phyloP scores from a whole-genome alignment of 1,140 invertebrate species.

The Vollenhovia emeryi region DNA sequence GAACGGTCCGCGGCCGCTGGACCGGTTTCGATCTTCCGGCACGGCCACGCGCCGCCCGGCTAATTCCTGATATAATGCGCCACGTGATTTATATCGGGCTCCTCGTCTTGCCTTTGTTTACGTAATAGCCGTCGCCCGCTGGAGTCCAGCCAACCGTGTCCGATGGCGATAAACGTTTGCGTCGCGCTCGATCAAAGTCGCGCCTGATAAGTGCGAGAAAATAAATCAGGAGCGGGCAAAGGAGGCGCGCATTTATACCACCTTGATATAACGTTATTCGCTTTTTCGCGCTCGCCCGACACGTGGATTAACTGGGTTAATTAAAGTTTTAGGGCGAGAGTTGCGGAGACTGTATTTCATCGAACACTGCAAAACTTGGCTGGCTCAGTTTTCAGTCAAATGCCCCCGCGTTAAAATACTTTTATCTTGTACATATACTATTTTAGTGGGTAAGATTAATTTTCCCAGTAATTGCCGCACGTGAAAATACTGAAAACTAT shows the following conservation, averaged over 20 bases:
- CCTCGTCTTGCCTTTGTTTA: constrained; percentile 66
- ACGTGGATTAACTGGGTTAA: neutral
- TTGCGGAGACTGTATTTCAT: neutral
- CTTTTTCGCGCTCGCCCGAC: neutral
- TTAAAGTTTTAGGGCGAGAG: neutral
- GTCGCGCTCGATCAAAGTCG: constrained; percentile 67
- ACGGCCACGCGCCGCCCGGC: constrained; percentile 61
- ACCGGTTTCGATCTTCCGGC: constrained; percentile 35
- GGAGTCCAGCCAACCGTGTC: constrained; percentile 68
- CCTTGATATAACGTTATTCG: constrained; percentile 10
- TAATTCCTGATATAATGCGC: constrained; percentile 71
- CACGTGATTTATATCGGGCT: constrained; percentile 66
- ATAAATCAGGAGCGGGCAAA: constrained; percentile 61
- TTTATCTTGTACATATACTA: neutral
- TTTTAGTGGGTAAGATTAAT: neutral
- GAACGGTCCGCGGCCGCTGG: constrained; percentile 71
- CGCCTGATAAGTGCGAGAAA: constrained; percentile 61
- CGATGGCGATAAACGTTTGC: constrained; percentile 67
- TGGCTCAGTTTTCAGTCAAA: neutral
- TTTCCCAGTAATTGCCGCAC: neutral
- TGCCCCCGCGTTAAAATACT: neutral
- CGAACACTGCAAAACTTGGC: neutral
- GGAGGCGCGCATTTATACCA: constrained; percentile 25
- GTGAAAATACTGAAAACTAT: neutral
- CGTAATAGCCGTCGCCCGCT: constrained; percentile 65